phyloP scores from a whole-genome alignment of 2,797 vertebrate genomes.

The Tragelaphus oryx region DNA sequence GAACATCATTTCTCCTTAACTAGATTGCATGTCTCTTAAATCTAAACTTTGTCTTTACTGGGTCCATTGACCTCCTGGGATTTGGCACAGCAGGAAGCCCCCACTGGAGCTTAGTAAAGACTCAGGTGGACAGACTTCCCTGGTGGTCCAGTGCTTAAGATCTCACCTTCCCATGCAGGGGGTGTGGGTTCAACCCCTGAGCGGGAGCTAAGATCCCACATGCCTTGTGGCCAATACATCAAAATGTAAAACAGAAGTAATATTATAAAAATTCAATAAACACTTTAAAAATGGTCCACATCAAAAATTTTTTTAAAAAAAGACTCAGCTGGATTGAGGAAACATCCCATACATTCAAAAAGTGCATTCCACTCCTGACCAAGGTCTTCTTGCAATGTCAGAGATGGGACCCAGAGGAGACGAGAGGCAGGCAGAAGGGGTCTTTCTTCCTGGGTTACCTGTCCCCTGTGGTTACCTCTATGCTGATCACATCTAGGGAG shows the following conservation, averaged over 20 bases:
- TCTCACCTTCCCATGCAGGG: not conserved
- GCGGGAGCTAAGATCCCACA: not conserved
- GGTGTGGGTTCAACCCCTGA: not conserved
- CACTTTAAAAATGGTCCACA: not conserved
- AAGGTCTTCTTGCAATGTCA: not conserved
- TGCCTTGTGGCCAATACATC: not conserved
- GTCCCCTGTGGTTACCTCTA: conserved; percentile 69
- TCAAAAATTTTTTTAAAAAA: not conserved
- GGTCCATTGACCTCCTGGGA: not conserved
- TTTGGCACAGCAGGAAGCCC: not conserved
- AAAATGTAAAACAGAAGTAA: not conserved
- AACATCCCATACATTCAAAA: not conserved
- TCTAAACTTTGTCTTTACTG: not conserved
- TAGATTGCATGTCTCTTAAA: not conserved
- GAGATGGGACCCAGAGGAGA: not conserved
- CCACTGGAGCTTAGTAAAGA: not conserved
- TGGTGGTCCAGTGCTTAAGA: not conserved
- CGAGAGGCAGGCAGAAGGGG: not conserved
- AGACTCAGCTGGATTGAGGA: not conserved
- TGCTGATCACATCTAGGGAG: conserved; percentile 7
- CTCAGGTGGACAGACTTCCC: not conserved
- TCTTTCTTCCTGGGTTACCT: not conserved
- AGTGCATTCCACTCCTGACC: not conserved
- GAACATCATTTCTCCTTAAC: not conserved
- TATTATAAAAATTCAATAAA: not conserved